Base-by-base conservation (phyloP, 2,888 invertebrate genomes). In the Aplocera efformata region DNA sequence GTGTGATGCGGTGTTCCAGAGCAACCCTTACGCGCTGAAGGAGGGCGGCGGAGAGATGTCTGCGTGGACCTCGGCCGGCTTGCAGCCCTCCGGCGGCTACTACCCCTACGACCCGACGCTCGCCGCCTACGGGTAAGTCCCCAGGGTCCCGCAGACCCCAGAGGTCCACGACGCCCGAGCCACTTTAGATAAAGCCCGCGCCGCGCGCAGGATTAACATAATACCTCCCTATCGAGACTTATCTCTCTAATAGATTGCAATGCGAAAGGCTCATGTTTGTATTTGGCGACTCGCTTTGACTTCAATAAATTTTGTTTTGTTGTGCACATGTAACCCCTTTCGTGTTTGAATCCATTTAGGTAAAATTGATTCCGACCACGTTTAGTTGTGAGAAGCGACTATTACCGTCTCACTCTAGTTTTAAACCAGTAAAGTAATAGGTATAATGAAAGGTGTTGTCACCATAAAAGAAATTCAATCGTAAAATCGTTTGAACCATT, bases 51-150 rank as follows among this genome's bases (percentile, higher is more conserved):
- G 95, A 37, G 96, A 96, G 80, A 96, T 96, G 95, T 92, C 94
- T 50, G 95, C 96, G 63, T 96, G 96, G 96, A 95, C 96, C 63
- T 95, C 95, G 52, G 95, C 96, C 48, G 95, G 96, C 48, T 90
- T 96, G 42, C 96, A 96, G 84, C 95, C 96, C 72, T 94, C 96
- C 56, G 94, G 96, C 53, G 96, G 95, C 69, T 96, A 96, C 90
- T 96, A 96, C 90, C 95, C 96, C 58, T 97, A 96, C 89, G 96
- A 97, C 90, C 96, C 96, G 45, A 94, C 96, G 84, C 91, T 95
- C 66, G 95, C 96, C 55, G 96, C 96, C 73, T 96, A 96, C 88
- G 96, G 96, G 96, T 96, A 91, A 93, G 95, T 93, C 79, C 73
- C 78, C 51, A 56, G 79, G 75, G 79, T 63, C 74, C 66, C 49